Conservation (phyloP, 2,888 invertebrate genomes). For the Macropis europaea region DNA sequence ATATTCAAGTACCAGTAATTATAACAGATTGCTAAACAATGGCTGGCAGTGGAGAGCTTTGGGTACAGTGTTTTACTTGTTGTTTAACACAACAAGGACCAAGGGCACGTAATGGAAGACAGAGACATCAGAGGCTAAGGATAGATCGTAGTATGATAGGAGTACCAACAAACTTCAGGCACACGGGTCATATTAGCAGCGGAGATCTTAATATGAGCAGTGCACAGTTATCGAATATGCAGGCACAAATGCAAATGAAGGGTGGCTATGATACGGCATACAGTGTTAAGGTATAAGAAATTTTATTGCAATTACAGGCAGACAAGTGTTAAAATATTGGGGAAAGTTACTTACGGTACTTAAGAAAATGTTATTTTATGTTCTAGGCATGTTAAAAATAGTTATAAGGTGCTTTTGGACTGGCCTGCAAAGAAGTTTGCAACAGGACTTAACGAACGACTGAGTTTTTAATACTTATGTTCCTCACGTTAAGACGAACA, state of each 20-base stretch:
- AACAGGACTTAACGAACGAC: slow-evolving; percentile 26
- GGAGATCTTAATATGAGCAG: slow-evolving; percentile 93
- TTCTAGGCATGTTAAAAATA: slow-evolving; percentile 50
- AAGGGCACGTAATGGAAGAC: slow-evolving; percentile 81
- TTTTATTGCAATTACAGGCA: neutral
- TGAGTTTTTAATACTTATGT: slow-evolving; percentile 30
- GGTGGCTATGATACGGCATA: slow-evolving; percentile 93
- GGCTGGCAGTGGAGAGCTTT: slow-evolving; percentile 90
- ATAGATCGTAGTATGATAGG: slow-evolving; percentile 98
- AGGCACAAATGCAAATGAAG: slow-evolving; percentile 97
- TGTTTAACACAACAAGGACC: slow-evolving; percentile 91
- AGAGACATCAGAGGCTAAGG: slow-evolving; percentile 84
- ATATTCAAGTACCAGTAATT: neutral
- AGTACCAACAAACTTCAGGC: slow-evolving; percentile 96
- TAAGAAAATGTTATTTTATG: neutral
- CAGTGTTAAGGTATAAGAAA: slow-evolving; percentile 82
- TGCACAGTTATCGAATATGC: slow-evolving; percentile 91
- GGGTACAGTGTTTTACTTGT: slow-evolving; percentile 96
- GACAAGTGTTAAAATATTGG: neutral
- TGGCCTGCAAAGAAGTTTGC: slow-evolving; percentile 11
- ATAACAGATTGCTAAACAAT: slow-evolving; percentile 72
- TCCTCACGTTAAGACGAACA: slow-evolving; percentile 1
- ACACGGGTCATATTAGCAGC: slow-evolving; percentile 95
- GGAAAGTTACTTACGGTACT: neutral
- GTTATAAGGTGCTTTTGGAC: slow-evolving; percentile 3